These are phyloP conservation scores for Anoplolepis gracilipes DNA, from an alignment of 1,140 invertebrate species.

Conservation along the genomic window DNA sequence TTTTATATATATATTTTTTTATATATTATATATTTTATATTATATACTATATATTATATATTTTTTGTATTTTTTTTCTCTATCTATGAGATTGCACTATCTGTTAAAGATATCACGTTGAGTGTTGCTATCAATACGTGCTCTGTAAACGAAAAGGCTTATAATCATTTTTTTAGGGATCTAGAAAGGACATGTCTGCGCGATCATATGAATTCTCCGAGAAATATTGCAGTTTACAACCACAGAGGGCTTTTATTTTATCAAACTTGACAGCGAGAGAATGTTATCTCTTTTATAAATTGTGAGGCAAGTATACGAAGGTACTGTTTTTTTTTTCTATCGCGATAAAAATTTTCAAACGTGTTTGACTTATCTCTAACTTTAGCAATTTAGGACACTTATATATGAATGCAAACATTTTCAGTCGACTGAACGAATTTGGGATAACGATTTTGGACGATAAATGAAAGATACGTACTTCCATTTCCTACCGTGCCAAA, in stretches of 20 bases:
- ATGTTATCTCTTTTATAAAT: conserved; percentile 24
- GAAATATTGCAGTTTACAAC: background rate
- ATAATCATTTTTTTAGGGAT: background rate
- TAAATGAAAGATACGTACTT: background rate
- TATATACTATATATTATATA: no score
- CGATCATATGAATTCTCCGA: background rate
- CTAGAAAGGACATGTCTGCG: background rate
- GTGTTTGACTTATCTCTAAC: background rate
- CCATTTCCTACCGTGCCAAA: background rate
- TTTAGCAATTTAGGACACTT: background rate
- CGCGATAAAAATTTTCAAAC: background rate
- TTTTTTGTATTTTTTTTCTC: background rate
- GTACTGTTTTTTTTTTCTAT: background rate
- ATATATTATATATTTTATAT: no score
- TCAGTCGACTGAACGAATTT: background rate
- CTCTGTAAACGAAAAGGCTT: background rate
- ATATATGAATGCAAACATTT: no score
- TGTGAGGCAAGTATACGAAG: background rate
- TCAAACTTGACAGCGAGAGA: conserved; percentile 18
- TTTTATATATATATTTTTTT: no score
- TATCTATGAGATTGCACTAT: background rate
- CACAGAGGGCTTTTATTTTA: background rate
- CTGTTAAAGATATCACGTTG: background rate
- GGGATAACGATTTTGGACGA: no score
- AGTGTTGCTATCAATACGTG: background rate